phyloP scores from a whole-genome alignment of 2,888 invertebrate genomes.

The Drosophila mimica region DNA sequence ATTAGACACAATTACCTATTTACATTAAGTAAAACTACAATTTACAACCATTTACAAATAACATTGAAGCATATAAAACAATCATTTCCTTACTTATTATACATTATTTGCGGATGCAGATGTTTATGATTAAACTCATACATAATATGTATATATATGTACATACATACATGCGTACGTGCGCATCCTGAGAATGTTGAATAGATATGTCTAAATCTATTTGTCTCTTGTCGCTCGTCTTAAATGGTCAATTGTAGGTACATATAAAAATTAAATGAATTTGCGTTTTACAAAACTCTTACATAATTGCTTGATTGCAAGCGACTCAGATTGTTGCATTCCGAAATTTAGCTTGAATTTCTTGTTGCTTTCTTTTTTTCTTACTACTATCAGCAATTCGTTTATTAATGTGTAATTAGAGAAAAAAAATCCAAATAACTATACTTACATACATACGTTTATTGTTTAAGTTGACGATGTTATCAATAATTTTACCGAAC shows the following conservation, averaged over 20 bases:
- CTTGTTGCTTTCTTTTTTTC: not conserved
- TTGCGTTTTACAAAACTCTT: not conserved
- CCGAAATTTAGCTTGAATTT: slow-evolving; percentile 8
- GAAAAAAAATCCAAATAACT: slow-evolving; percentile 6
- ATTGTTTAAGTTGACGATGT: slow-evolving; percentile 37
- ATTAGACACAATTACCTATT: not conserved
- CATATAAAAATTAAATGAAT: not conserved
- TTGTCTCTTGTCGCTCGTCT: not conserved
- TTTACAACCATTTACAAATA: not conserved
- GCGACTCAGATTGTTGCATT: slow-evolving; percentile 15
- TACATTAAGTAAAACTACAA: not conserved
- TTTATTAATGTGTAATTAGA: slow-evolving; percentile 58
- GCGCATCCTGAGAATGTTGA: not conserved
- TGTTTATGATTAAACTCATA: not conserved
- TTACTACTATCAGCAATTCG: not conserved
- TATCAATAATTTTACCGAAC: slow-evolving; percentile 15
- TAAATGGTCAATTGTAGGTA: not conserved
- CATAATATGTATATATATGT: not conserved
- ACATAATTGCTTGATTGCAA: not conserved
- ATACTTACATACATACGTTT: not conserved
- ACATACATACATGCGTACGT: not conserved
- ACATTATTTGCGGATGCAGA: not conserved
- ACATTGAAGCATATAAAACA: not conserved
- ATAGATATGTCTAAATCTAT: not conserved
- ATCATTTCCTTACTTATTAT: not conserved